Evolutionary conservation across 2,113 vertebrate genomes (phyloP).

Genomic region (Xenopus laevis): DNA sequence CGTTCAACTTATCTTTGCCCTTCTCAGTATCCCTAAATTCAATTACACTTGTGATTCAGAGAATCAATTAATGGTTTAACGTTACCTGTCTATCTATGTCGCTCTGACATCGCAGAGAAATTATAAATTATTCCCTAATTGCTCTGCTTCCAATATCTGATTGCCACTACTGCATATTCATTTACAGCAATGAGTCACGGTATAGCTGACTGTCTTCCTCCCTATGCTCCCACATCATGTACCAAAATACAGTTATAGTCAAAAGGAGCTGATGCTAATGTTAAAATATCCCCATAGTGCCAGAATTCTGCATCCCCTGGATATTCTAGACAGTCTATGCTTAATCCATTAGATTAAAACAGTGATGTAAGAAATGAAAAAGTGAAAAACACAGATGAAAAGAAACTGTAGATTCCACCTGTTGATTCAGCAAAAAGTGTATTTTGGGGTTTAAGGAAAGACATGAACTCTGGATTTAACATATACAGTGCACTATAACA

Average conservation of each 20-base stretch:
- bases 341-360: background rate
- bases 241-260: conserved; percentile 19
- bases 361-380: background rate
- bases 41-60: too few relatives aligned
- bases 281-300: background rate
- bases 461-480: too few relatives aligned
- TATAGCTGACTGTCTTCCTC: conserved; percentile 17
- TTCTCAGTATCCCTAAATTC: too few relatives aligned
- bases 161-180: conserved; percentile 27
- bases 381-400: background rate
- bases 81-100: conserved; percentile 16
- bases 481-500: too few relatives aligned
- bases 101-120: conserved; percentile 5
- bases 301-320: too few relatives aligned
- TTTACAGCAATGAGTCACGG: conserved; percentile 25
- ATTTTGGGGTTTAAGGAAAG: too few relatives aligned
- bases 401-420: too few relatives aligned
- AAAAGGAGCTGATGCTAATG: background rate
- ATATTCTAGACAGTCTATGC: background rate
- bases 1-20: too few relatives aligned
- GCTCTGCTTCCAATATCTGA: conserved; percentile 5
- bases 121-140: background rate
- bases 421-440: too few relatives aligned
- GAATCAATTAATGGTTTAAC: conserved; percentile 5
- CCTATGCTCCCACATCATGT: conserved; percentile 7